Conservation (phyloP, 2,888 invertebrate genomes). For the Tineola bisselliella region DNA sequence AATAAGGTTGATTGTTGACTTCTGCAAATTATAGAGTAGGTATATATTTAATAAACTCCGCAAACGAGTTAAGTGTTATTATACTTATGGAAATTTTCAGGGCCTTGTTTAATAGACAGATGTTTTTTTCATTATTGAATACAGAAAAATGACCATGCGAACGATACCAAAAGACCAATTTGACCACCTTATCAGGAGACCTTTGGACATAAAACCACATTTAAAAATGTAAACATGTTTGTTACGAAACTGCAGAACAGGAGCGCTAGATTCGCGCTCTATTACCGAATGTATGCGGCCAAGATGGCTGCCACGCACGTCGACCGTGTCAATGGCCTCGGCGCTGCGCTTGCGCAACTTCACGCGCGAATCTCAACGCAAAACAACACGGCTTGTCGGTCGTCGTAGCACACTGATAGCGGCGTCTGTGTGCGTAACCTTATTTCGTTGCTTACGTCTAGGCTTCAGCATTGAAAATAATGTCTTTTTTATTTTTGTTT, state of each 20-base stretch:
- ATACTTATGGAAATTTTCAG: too few species aligned
- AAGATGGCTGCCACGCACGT: conserved; percentile 23
- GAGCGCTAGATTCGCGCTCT: conserved; percentile 56
- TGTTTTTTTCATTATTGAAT: too few species aligned
- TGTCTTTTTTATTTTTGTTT: conserved; percentile 4
- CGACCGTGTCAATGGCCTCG: conserved; percentile 62
- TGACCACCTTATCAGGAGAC: background rate
- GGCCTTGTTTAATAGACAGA: too few species aligned
- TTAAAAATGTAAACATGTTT: conserved; percentile 25
- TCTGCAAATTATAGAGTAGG: background rate
- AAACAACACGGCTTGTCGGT: conserved; percentile 36
- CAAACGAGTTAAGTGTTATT: too few species aligned
- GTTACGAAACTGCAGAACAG: conserved; percentile 53
- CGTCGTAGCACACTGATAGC: conserved; percentile 1
- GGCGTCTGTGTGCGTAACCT: conserved; percentile 30
- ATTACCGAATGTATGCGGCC: conserved; percentile 25
- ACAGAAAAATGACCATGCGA: background rate
- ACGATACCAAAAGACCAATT: background rate
- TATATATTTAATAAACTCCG: too few species aligned
- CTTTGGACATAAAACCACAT: background rate
- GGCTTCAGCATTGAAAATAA: conserved; percentile 1
- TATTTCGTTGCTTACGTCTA: conserved; percentile 1
- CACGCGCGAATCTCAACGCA: conserved; percentile 66
- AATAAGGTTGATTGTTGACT: background rate
- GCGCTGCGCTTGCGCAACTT: conserved; percentile 59